phyloP scores from a whole-genome alignment of 2,888 invertebrate genomes.

The Lagria hirta region DNA sequence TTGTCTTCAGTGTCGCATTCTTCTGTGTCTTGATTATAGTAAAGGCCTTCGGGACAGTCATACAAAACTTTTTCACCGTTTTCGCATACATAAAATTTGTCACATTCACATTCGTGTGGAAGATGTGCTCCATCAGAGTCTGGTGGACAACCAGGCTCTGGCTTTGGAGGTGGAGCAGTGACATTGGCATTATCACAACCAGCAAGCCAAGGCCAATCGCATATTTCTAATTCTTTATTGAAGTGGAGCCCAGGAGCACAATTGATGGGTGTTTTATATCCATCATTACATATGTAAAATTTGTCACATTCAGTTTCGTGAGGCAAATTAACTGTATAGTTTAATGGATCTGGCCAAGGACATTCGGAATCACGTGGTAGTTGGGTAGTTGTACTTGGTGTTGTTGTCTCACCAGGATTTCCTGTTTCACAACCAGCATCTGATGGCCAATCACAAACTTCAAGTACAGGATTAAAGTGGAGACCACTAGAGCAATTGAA shows the following conservation, averaged over 20 bases:
- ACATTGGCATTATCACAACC: slow-evolving; percentile 24
- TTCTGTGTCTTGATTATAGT: slow-evolving; percentile 34
- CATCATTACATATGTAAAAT: slow-evolving; percentile 35
- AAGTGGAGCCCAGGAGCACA: slow-evolving; percentile 36
- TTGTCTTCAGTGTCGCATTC: slow-evolving; percentile 38
- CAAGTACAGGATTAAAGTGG: slow-evolving; percentile 32
- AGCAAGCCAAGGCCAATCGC: slow-evolving; percentile 34
- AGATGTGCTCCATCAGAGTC: too few relatives aligned
- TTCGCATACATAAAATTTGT: slow-evolving; percentile 36
- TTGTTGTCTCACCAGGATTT: slow-evolving; percentile 14
- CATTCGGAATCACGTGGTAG: slow-evolving; percentile 4
- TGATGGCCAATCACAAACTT: slow-evolving; percentile 34
- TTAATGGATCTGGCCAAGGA: slow-evolving; percentile 12
- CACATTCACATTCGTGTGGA: slow-evolving; percentile 36
- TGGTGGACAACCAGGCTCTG: slow-evolving; percentile 11
- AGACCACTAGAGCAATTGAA: slow-evolving; percentile 29
- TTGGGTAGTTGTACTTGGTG: not conserved
- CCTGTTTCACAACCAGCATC: slow-evolving; percentile 28
- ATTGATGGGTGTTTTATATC: slow-evolving; percentile 29
- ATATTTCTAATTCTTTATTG: slow-evolving; percentile 33
- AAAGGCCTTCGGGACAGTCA: slow-evolving; percentile 35
- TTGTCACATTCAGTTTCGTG: slow-evolving; percentile 35
- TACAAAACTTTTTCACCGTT: slow-evolving; percentile 35
- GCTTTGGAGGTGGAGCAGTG: slow-evolving; percentile 1
- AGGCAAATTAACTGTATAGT: slow-evolving; percentile 27